phyloP scores from a whole-genome alignment of 2,797 vertebrate genomes.

The Microtus agrestis region DNA sequence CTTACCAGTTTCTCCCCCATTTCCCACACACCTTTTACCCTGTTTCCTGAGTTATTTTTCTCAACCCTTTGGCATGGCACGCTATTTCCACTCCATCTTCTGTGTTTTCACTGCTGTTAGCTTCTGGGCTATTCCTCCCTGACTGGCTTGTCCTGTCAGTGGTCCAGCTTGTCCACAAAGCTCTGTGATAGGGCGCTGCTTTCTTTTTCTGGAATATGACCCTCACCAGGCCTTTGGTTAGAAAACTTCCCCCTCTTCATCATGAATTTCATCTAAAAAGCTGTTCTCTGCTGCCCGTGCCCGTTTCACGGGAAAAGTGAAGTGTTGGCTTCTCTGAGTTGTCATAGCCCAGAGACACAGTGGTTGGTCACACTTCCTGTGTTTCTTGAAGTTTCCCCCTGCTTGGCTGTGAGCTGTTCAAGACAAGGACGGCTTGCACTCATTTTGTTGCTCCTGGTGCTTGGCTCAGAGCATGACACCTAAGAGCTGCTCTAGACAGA shows the following conservation, averaged over 20 bases:
- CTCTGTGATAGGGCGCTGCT: neutral
- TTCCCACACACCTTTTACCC: neutral
- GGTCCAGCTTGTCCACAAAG: neutral
- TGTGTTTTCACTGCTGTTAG: neutral
- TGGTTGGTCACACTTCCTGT: neutral
- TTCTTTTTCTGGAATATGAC: conserved; percentile 41
- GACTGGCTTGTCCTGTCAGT: neutral
- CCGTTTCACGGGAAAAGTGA: neutral
- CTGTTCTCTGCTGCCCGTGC: neutral
- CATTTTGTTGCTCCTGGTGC: conserved; percentile 17
- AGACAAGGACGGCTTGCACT: neutral
- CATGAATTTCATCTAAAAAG: neutral
- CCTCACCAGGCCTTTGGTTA: neutral
- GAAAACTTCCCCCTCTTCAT: conserved; percentile 3
- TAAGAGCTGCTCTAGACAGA: neutral
- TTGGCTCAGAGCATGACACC: conserved; percentile 1
- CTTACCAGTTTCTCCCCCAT: neutral
- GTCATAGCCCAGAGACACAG: neutral
- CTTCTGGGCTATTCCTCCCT: neutral
- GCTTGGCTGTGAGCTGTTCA: neutral
- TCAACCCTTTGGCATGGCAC: neutral
- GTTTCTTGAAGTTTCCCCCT: conserved; percentile 51
- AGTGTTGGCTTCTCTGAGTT: neutral
- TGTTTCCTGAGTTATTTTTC: conserved; percentile 17
- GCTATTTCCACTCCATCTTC: neutral